Conservation (phyloP, 2,888 invertebrate species). For the Tinea trinotella region DNA sequence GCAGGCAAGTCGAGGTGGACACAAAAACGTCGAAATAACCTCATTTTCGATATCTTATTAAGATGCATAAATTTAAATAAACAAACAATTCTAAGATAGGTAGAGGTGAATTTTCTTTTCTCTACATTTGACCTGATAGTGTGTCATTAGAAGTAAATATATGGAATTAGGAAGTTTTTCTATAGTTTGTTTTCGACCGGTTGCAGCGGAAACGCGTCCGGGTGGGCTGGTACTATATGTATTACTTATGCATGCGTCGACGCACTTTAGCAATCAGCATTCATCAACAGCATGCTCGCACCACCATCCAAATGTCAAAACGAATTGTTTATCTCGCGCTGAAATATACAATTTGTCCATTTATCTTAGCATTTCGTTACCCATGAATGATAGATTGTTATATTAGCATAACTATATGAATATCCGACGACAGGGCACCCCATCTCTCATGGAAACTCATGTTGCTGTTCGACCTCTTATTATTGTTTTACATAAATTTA, state of each 20-base stretch:
- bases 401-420: slow-evolving; percentile 16
- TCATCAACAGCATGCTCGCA: slow-evolving; percentile 62
- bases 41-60: too few relatives aligned
- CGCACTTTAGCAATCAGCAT: slow-evolving; percentile 70
- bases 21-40: too few relatives aligned
- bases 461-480: not conserved
- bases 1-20: too few relatives aligned
- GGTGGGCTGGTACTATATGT: slow-evolving; percentile 41
- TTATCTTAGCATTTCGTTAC: slow-evolving; percentile 14
- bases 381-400: slow-evolving; percentile 12
- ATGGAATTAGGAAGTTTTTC: slow-evolving; percentile 51
- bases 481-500: slow-evolving; percentile 8
- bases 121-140: not conserved
- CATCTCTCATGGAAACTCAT: slow-evolving; percentile 2
- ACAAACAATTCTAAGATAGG: too few relatives aligned
- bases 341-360: slow-evolving; percentile 44
- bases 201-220: slow-evolving; percentile 56
- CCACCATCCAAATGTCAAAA: slow-evolving; percentile 47
- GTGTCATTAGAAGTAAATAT: not conserved
- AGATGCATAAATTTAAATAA: too few relatives aligned
- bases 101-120: too few relatives aligned
- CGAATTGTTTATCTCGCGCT: slow-evolving; percentile 59
- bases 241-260: slow-evolving; percentile 69
- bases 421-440: not conserved
- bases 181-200: slow-evolving; percentile 67